These are phyloP conservation scores for Celastrina argiolus DNA, from an alignment of 2,888 invertebrate species.

Conservation along the genomic window DNA sequence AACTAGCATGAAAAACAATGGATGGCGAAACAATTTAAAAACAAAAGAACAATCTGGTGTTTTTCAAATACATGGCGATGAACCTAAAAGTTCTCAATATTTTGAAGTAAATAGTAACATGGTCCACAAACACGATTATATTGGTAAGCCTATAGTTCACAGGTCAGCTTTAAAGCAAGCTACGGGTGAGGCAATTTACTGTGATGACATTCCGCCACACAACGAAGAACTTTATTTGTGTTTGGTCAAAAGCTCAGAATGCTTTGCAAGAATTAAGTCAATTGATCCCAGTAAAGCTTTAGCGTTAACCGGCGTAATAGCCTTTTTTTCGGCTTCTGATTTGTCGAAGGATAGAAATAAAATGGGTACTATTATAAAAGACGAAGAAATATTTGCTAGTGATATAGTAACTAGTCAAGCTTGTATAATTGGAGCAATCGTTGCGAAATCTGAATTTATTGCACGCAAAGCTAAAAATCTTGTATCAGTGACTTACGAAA, in stretches of 20 bases:
- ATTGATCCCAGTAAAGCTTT: constrained; percentile 87
- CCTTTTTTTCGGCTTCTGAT: constrained; percentile 87
- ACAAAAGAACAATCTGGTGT: constrained; percentile 47
- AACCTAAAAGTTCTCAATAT: constrained; percentile 83
- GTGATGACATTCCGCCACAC: constrained; percentile 88
- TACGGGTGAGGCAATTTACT: constrained; percentile 93
- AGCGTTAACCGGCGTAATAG: constrained; percentile 84
- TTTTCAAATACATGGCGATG: constrained; percentile 46
- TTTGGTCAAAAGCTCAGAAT: constrained; percentile 86
- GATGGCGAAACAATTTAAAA: constrained; percentile 28
- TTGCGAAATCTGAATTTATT: constrained; percentile 84
- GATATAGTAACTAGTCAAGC: constrained; percentile 86
- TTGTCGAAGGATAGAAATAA: constrained; percentile 80
- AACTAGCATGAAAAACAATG: constrained; percentile 40
- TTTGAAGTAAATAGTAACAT: constrained; percentile 69
- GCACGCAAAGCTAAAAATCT: constrained; percentile 88
- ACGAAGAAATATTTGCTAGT: constrained; percentile 89
- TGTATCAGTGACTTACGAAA: constrained; percentile 89
- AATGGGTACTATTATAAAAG: constrained; percentile 84
- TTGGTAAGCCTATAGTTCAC: constrained; percentile 89
- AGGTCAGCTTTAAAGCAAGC: constrained; percentile 91
- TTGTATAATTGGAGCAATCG: constrained; percentile 87
- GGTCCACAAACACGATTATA: constrained; percentile 79
- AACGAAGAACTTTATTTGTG: constrained; percentile 87
- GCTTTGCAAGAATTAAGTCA: constrained; percentile 86